phyloP scores from a whole-genome alignment of 2,113 vertebrate species.

The Bubalus kerabau region DNA sequence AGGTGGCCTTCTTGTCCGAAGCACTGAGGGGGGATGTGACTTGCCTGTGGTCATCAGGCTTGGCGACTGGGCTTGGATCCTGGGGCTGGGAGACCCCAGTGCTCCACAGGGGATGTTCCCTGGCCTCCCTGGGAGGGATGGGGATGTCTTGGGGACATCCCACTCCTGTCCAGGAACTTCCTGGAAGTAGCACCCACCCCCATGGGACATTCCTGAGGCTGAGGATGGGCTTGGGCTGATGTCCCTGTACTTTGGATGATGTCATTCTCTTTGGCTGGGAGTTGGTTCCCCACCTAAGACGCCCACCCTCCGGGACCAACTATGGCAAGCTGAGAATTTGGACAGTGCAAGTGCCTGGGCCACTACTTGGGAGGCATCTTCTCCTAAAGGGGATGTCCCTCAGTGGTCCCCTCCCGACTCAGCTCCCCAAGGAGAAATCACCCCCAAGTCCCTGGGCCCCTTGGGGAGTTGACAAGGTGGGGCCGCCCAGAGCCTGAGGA shows the following conservation, averaged over 20 bases:
- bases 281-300: not conserved
- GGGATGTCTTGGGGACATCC: accelerated
- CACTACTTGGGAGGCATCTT: not conserved
- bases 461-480: not conserved
- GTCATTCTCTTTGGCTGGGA: not conserved
- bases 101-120: not conserved
- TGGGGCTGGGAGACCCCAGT: not conserved
- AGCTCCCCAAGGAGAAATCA: not conserved
- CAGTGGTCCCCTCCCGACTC: not conserved
- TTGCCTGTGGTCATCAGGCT: not conserved
- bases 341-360: not conserved
- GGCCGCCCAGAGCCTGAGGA: not conserved
- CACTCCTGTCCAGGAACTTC: too few species aligned
- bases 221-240: not conserved
- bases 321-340: not conserved
- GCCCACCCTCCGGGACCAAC: not conserved
- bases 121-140: accelerated
- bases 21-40: not conserved
- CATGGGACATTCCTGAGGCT: not conserved
- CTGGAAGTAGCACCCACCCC: not conserved
- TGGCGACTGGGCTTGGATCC: not conserved
- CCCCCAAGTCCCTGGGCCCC: accelerated
- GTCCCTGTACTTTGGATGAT: not conserved
- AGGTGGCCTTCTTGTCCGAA: not conserved
- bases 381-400: not conserved